These are phyloP conservation scores for Albula goreensis DNA, from an alignment of 2,113 vertebrate genomes.

Conservation along the genomic window DNA sequence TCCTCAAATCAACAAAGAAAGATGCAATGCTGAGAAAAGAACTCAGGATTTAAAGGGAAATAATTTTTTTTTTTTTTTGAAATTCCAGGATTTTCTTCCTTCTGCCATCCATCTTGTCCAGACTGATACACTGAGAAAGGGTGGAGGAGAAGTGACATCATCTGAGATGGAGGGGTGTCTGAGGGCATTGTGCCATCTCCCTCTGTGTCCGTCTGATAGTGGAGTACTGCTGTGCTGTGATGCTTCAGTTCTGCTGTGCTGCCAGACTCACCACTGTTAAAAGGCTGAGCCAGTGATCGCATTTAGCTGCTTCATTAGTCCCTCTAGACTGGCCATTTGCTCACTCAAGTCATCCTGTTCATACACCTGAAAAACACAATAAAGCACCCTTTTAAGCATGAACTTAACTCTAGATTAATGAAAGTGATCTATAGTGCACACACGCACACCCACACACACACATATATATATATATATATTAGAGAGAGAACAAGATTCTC, in stretches of 20 bases:
- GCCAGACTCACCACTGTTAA: conserved; percentile 59
- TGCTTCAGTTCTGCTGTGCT: conserved; percentile 38
- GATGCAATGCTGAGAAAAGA: not conserved
- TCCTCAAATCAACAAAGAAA: not conserved
- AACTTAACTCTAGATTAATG: not conserved
- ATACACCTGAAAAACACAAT: conserved; percentile 75
- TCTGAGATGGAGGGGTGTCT: not conserved
- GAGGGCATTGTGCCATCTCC: conserved; percentile 4
- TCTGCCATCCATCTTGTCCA: not conserved
- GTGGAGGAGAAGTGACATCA: not conserved
- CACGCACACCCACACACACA: no score
- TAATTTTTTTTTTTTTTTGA: no score
- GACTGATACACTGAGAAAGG: not conserved
- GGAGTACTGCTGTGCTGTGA: conserved; percentile 59
- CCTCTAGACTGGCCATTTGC: conserved; percentile 96
- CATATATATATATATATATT: no score
- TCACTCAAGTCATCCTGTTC: conserved; percentile 95
- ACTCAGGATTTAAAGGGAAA: not conserved
- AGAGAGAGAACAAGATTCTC: no score
- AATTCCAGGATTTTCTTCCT: not conserved
- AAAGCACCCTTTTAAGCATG: not conserved
- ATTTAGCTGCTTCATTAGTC: conserved; percentile 96
- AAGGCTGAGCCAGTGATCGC: conserved; percentile 96
- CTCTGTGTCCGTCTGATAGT: conserved; percentile 44
- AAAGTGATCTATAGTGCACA: not conserved